Percentiles rank a stretch among this genome's conserved stretches.
These are phyloP conservation scores for Galerucella nymphaeae DNA, from an alignment of 2,888 invertebrate genomes.

Conservation along the genomic window DNA sequence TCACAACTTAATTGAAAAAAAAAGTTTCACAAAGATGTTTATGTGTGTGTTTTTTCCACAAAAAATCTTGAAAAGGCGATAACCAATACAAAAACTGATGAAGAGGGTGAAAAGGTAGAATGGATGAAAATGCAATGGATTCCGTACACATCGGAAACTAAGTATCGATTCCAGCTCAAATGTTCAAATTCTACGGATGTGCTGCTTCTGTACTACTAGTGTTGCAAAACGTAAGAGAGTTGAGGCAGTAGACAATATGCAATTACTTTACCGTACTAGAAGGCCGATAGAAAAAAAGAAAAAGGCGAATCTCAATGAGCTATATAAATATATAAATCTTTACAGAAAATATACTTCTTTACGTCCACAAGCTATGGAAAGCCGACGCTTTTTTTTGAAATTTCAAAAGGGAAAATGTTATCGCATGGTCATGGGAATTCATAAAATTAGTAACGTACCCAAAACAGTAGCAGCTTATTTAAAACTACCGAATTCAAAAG, in stretches of 20 bases:
- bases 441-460: too few species aligned
- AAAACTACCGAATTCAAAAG: too few species aligned
- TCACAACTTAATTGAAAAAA: too few species aligned
- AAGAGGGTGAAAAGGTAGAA: not conserved
- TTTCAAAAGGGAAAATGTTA: too few species aligned
- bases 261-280: slow-evolving; percentile 8
- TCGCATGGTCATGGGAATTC: too few species aligned
- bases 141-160: slow-evolving; percentile 1
- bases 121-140: slow-evolving; percentile 10
- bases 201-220: not conserved
- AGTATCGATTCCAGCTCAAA: not conserved
- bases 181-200: too few species aligned
- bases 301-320: not conserved
- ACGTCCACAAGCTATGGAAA: too few species aligned
- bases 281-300: not conserved
- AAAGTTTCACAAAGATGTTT: too few species aligned
- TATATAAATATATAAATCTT: too few species aligned
- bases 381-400: too few species aligned
- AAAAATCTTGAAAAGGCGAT: slow-evolving; percentile 10
- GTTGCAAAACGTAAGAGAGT: slow-evolving; percentile 7
- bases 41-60: slow-evolving; percentile 5
- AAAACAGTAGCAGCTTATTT: too few species aligned
- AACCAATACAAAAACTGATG: slow-evolving; percentile 10
- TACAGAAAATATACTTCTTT: too few species aligned
- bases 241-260: not conserved